Conservation (phyloP, 1,140 invertebrate genomes). For the Polypedilum pembai region DNA sequence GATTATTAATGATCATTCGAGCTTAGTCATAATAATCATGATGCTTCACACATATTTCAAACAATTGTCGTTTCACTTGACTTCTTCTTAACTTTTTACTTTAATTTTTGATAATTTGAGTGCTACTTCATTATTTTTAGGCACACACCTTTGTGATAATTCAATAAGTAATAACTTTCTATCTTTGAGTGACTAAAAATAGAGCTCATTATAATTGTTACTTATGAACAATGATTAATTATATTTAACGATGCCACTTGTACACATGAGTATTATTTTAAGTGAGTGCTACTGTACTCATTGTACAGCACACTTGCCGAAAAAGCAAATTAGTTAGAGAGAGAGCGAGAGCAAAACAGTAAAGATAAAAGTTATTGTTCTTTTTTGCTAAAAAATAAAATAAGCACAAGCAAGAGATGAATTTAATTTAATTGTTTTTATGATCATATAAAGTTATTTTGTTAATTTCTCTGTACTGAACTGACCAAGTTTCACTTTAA, state of each 20-base stretch:
- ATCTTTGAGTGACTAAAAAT: no score
- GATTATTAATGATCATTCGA: slow-evolving; percentile 4
- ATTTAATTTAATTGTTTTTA: slow-evolving; percentile 2
- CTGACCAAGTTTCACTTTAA: slow-evolving; percentile 16
- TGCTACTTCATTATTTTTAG: background rate
- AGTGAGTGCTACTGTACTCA: no score
- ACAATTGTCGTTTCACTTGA: background rate
- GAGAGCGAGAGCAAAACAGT: background rate
- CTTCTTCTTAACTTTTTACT: background rate
- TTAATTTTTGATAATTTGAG: background rate
- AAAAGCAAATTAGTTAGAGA: no score
- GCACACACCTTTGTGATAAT: no score
- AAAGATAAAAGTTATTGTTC: background rate
- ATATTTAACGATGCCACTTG: no score
- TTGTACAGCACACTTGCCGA: no score
- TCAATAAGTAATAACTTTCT: no score
- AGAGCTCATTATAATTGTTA: no score
- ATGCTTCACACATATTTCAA: background rate
- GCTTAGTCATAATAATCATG: background rate
- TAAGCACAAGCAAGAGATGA: background rate
- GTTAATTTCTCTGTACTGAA: background rate
- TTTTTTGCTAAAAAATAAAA: background rate
- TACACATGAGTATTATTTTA: no score
- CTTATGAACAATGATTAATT: no score
- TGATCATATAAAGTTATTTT: background rate